Conservation (phyloP, 37 sponge, comb jelly and placozoan genomes). For the Beroe ovata region DNA sequence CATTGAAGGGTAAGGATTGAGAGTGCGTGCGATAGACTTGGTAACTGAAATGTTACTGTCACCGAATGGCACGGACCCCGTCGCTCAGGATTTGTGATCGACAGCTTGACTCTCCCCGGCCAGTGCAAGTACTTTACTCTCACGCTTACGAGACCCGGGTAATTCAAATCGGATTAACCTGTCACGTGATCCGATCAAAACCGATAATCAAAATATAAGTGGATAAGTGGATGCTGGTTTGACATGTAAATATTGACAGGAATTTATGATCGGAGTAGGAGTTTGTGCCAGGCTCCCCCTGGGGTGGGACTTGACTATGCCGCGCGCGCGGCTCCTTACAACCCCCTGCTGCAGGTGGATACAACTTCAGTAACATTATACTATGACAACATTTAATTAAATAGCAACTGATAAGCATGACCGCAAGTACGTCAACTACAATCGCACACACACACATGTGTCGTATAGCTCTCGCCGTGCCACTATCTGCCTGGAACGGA, state of each 20-base stretch:
- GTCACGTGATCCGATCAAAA: background rate
- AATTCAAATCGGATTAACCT: conserved; percentile 15
- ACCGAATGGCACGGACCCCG: conserved; percentile 23
- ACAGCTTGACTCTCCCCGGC: background rate
- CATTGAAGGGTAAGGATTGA: background rate
- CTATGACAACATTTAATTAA: conserved; percentile 28
- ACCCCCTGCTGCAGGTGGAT: background rate
- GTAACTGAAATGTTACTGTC: background rate
- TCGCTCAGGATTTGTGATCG: background rate
- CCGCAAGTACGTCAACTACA: conserved; percentile 28
- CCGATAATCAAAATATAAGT: conserved; percentile 47
- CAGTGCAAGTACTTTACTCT: conserved; percentile 12
- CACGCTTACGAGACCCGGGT: background rate
- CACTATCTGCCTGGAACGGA: conserved; percentile 2
- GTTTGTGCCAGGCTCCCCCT: background rate
- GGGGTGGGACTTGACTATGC: too few species aligned
- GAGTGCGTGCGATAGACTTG: background rate
- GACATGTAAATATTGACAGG: conserved; percentile 34
- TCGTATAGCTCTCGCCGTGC: too few species aligned
- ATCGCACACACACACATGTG: too few species aligned
- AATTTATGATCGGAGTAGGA: background rate
- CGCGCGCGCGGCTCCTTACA: too few species aligned
- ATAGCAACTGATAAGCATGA: conserved; percentile 46
- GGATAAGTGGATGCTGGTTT: conserved; percentile 43
- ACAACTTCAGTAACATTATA: conserved; percentile 22